Percentiles rank a stretch among this genome's conserved stretches.
Conservation (phyloP, 2,113 vertebrate species). For the Catagonus wagneri region DNA sequence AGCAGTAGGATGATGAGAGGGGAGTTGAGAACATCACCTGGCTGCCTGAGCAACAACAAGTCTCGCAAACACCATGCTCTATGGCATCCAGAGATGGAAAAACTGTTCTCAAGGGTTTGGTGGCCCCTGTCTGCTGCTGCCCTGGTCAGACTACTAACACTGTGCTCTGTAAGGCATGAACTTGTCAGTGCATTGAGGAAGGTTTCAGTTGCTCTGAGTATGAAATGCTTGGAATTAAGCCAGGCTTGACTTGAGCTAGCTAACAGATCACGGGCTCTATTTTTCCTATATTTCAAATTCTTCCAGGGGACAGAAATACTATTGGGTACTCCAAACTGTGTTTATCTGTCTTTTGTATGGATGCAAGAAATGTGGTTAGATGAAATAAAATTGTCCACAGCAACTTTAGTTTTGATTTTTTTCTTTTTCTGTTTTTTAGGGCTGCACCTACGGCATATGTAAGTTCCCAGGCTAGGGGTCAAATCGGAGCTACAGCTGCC, state of each 20-base stretch:
- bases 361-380: background rate
- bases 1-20: background rate
- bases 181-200: background rate
- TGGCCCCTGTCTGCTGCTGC: background rate
- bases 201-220: background rate
- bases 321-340: background rate
- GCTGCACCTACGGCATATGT: no score
- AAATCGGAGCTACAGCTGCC: no score
- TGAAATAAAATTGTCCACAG: background rate
- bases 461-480: no score
- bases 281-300: background rate
- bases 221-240: constrained; percentile 5
- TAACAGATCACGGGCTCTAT: background rate
- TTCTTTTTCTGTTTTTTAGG: no score
- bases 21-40: background rate
- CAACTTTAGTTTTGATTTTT: constrained; percentile 13
- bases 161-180: background rate
- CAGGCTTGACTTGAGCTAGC: background rate
- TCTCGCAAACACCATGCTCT: constrained; percentile 43
- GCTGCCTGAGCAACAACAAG: constrained; percentile 70
- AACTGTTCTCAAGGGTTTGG: constrained; percentile 25
- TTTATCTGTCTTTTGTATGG: background rate
- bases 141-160: background rate
- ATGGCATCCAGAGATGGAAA: constrained; percentile 33
- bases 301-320: background rate